Conservation (phyloP, 1,140 invertebrate genomes). For the Drosophila baimaii region DNA sequence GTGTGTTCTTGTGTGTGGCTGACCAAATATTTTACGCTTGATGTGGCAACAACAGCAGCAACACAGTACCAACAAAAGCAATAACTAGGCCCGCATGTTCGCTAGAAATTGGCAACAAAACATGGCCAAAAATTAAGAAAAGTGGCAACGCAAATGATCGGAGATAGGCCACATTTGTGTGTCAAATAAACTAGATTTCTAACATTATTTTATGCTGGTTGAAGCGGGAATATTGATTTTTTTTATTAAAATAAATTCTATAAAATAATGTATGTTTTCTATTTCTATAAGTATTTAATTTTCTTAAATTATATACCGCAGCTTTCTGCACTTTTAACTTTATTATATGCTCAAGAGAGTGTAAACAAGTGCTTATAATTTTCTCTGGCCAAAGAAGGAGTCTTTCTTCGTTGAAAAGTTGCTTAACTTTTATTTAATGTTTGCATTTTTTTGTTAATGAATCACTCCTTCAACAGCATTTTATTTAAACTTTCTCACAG, state of each 20-base stretch:
- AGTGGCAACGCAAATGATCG: constrained; percentile 4
- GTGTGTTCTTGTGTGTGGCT: constrained; percentile 30
- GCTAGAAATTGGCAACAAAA: constrained; percentile 23
- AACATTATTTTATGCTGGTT: not conserved
- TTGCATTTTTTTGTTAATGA: no score
- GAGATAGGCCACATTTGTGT: not conserved
- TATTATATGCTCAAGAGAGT: no score
- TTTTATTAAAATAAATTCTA: no score
- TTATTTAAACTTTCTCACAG: not conserved
- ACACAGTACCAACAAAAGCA: constrained; percentile 21
- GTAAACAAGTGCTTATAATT: no score
- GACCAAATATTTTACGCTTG: constrained; percentile 65
- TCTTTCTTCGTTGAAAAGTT: no score
- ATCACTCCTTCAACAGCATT: not conserved
- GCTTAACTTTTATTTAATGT: no score
- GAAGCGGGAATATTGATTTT: no score
- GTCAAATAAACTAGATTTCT: not conserved
- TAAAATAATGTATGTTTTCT: no score
- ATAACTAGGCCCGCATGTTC: constrained; percentile 35
- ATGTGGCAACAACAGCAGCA: constrained; percentile 41
- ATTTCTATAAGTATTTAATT: no score
- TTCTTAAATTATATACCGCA: no score
- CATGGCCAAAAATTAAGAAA: constrained; percentile 3
- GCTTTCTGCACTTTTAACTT: no score
- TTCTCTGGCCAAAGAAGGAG: no score